Conservation (phyloP, 1,140 invertebrate species). For the Nasonia giraulti region DNA sequence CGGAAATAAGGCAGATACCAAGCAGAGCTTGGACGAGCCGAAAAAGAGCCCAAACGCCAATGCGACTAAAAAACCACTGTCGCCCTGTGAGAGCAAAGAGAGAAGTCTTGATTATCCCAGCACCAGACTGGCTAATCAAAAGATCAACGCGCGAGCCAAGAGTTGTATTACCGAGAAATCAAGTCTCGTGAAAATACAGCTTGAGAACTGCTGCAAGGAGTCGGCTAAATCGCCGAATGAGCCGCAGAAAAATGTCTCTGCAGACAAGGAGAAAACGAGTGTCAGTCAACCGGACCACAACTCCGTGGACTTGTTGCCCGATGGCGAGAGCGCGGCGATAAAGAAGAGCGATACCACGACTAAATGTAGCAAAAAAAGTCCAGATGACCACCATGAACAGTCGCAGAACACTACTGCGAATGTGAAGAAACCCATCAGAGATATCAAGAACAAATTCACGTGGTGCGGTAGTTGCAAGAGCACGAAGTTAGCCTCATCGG, state of each 20-base stretch:
- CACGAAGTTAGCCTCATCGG: not conserved
- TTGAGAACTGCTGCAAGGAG: slow-evolving; percentile 61
- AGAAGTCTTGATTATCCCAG: slow-evolving; percentile 41
- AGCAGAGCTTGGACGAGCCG: not conserved
- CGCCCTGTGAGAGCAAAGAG: slow-evolving; percentile 23
- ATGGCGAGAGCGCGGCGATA: not conserved
- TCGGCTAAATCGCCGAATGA: not conserved
- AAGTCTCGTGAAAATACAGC: slow-evolving; percentile 63
- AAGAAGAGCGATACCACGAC: not conserved
- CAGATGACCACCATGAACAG: slow-evolving; percentile 38
- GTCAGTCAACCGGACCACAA: not conserved
- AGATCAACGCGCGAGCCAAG: not conserved
- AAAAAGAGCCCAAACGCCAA: not conserved
- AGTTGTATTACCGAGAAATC: slow-evolving; percentile 47
- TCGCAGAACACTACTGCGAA: not conserved
- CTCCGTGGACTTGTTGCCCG: not conserved
- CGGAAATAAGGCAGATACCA: slow-evolving; percentile 29
- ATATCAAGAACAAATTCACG: slow-evolving; percentile 56
- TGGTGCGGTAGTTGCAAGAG: slow-evolving; percentile 58
- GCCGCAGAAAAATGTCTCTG: not conserved
- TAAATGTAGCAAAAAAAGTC: slow-evolving; percentile 34
- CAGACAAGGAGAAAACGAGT: not conserved
- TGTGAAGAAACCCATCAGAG: not conserved
- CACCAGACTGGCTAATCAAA: not conserved
- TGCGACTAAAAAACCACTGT: not conserved